Percentiles rank a stretch among this genome's conserved stretches.
Evolutionary conservation across 2,113 vertebrate genomes (phyloP).

Genomic region (Eurypyga helias): DNA sequence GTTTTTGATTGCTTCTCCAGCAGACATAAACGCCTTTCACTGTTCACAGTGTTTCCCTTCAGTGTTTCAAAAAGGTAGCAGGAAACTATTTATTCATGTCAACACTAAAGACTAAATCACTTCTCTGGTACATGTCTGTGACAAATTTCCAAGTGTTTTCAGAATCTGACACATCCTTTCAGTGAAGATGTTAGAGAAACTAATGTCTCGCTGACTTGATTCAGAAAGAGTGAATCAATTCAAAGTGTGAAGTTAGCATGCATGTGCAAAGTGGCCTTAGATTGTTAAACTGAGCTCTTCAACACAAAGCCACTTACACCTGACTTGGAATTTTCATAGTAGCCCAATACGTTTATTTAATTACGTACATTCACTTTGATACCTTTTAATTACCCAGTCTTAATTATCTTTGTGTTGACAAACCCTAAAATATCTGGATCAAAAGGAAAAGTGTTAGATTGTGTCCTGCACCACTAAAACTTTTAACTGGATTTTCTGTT

Average conservation of each 20-base stretch:
- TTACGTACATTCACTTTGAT: background rate
- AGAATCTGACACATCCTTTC: conserved; percentile 16
- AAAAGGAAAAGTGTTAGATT: background rate
- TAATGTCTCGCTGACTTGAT: conserved; percentile 42
- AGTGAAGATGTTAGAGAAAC: conserved; percentile 6
- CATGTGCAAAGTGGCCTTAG: background rate
- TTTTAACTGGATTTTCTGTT: background rate
- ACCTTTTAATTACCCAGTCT: background rate
- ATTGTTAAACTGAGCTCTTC: background rate
- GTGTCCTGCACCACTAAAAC: background rate
- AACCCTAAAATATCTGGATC: background rate
- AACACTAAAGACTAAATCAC: conserved; percentile 36
- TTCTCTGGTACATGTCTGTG: conserved; percentile 38
- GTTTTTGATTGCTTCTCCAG: background rate
- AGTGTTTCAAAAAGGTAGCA: conserved; percentile 24
- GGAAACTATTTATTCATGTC: conserved; percentile 31
- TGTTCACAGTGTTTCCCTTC: background rate
- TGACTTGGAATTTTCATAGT: background rate
- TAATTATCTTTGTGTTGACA: background rate
- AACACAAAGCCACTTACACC: background rate
- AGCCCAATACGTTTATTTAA: background rate
- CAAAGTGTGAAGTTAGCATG: background rate
- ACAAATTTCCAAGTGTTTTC: conserved; percentile 18
- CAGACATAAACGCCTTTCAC: background rate
- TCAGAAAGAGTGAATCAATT: conserved; percentile 30